phyloP scores from a whole-genome alignment of 2,113 vertebrate species.

The Cheirogaleus medius region DNA sequence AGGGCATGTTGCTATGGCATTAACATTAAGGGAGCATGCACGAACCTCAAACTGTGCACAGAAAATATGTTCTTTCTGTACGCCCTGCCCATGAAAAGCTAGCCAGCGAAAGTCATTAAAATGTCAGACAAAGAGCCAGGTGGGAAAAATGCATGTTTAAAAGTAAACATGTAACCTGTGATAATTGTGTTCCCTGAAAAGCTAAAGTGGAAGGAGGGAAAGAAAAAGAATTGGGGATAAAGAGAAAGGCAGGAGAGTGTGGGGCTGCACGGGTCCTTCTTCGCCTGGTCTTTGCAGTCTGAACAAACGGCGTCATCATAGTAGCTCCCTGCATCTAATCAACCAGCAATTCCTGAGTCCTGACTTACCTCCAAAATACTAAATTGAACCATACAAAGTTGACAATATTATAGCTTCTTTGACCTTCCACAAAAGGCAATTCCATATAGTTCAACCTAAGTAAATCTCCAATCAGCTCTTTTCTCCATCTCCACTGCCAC shows the following conservation, averaged over 20 bases:
- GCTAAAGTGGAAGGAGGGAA: conserved; percentile 46
- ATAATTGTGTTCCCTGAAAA: conserved; percentile 81
- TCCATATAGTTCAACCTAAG: background rate
- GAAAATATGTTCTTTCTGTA: conserved; percentile 82
- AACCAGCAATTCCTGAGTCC: background rate
- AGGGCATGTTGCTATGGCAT: conserved; percentile 69
- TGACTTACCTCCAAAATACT: background rate
- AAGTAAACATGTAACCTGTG: conserved; percentile 84
- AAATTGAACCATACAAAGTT: background rate
- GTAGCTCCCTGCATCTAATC: background rate
- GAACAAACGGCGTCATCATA: accelerated
- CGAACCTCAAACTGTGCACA: conserved; percentile 81
- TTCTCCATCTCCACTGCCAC: background rate
- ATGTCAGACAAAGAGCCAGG: conserved; percentile 84
- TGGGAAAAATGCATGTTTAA: conserved; percentile 85
- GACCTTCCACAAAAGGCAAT: background rate
- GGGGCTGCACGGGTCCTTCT: accelerated
- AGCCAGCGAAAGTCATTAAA: conserved; percentile 87
- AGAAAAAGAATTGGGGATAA: background rate
- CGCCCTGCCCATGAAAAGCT: conserved; percentile 79
- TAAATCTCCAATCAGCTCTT: background rate
- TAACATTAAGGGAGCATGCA: conserved; percentile 46
- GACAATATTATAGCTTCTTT: background rate
- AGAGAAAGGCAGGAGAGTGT: background rate
- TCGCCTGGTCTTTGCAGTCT: accelerated